Evolutionary conservation across 1,140 invertebrate species (phyloP).

Genomic region (Hestina assimilis): DNA sequence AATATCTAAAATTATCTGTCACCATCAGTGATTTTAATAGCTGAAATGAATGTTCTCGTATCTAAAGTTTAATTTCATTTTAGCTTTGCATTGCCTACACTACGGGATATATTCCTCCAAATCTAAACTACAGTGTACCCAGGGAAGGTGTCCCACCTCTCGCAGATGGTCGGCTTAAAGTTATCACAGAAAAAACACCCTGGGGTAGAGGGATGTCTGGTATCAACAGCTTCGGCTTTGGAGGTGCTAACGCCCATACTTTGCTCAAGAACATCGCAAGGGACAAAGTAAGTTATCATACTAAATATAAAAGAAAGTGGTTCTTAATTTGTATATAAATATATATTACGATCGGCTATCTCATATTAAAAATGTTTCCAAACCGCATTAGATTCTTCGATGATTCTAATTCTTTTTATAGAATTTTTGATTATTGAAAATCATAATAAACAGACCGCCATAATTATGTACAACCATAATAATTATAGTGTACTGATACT

Average conservation of each 20-base stretch:
- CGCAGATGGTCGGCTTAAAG: constrained; percentile 83
- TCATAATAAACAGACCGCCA: too few relatives aligned
- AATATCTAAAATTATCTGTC: background rate
- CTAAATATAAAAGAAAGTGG: too few relatives aligned
- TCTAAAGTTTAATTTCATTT: constrained; percentile 21
- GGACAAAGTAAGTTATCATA: constrained; percentile 55
- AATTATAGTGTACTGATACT: too few relatives aligned
- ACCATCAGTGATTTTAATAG: too few relatives aligned
- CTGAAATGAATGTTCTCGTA: too few relatives aligned
- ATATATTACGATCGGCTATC: too few relatives aligned
- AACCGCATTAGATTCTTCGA: too few relatives aligned
- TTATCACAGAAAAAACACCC: constrained; percentile 83
- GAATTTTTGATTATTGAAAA: too few relatives aligned
- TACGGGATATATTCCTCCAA: constrained; percentile 86
- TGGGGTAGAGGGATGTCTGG: constrained; percentile 81
- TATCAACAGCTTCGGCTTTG: constrained; percentile 94
- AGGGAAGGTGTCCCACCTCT: constrained; percentile 87
- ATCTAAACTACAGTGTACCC: constrained; percentile 87
- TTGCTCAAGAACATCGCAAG: constrained; percentile 81
- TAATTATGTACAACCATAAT: too few relatives aligned
- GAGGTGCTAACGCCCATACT: constrained; percentile 89
- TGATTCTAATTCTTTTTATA: too few relatives aligned
- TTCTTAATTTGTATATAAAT: too few relatives aligned
- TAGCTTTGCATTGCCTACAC: constrained; percentile 84
- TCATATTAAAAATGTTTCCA: too few relatives aligned